Percentiles rank a stretch among this genome's conserved stretches.
phyloP scores from a whole-genome alignment of 2,888 invertebrate genomes.

The Copidosoma aretas region DNA sequence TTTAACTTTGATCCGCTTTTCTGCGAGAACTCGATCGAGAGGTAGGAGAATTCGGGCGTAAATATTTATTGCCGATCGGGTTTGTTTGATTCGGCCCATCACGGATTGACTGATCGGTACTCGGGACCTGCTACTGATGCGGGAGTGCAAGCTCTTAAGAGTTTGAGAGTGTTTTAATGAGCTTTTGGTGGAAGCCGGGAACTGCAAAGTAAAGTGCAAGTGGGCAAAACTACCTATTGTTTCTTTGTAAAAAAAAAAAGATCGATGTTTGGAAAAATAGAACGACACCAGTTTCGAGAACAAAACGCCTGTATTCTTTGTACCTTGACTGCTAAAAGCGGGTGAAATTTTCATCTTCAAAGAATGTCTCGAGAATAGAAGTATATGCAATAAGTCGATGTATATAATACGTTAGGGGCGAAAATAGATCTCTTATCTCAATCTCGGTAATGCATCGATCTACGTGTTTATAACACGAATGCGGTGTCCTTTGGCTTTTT shows the following conservation, averaged over 20 bases:
- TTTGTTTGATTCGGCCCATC: neutral
- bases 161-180: neutral
- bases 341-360: neutral
- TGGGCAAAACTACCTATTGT: neutral
- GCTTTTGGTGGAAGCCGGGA: neutral
- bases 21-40: neutral
- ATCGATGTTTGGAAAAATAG: too few species aligned
- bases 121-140: neutral
- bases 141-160: neutral
- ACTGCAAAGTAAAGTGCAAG: neutral
- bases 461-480: neutral
- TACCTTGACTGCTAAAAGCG: neutral
- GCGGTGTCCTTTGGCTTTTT: neutral
- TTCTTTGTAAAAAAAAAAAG: neutral
- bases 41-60: neutral
- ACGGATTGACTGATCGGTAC: neutral
- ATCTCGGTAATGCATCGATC: constrained; percentile 12
- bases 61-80: too few species aligned
- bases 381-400: neutral
- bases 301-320: neutral
- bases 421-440: constrained; percentile 25
- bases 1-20: constrained; percentile 23
- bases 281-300: too few species aligned
- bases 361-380: neutral
- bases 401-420: constrained; percentile 3